Base-by-base conservation (phyloP, 2,797 vertebrate species). In the Choloepus didactylus region DNA sequence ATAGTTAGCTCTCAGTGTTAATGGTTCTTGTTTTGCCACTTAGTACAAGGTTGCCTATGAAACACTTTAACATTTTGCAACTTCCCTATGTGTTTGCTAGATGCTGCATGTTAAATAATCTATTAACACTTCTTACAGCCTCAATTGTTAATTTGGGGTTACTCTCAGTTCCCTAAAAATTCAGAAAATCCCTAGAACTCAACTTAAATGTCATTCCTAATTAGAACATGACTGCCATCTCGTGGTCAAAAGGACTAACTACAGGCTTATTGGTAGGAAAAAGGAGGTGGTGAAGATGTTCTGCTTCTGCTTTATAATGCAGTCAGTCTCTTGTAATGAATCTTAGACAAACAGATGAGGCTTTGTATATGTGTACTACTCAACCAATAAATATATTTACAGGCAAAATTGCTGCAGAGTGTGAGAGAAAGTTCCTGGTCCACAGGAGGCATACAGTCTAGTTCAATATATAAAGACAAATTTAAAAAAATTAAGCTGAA, bases 221-320 rank as follows among this genome's bases (percentile, higher is more conserved):
- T 98, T 95, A 93, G 77, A 95, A 82, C 97, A 95, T 27, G 56
- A 76, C 0, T 96, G 94, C 95, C 97, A 97, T 95, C 97, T 97
- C 85, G 88, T 82, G 97, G 72, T 89, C 12, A 3, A 1, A 2
- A 27, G 23, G 29, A 16, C 49, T 79, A 96, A 84, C 85, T 81
- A 87, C 83, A 89, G 46, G 25, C 9, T 91, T 70, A 64, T 25
- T 35, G 16, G n/a, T 93, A 62, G 86, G 80, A 12, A 62, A 77
- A 76, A 90, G 83, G 14, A 73, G 19, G 29, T 25, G n/a, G 38
- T 69, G 59, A 85, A 73, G 73, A 73, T 18, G 23, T 54, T 60
- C 6, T 31, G 56, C 21, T 72, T 29, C 35, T 54, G 46, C 38
- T 82, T 69, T 44, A 31, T 8, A 51, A 44, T 29, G 77, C 56